These are phyloP conservation scores for Acheta domesticus DNA, from an alignment of 2,888 invertebrate species.

Conservation along the genomic window DNA sequence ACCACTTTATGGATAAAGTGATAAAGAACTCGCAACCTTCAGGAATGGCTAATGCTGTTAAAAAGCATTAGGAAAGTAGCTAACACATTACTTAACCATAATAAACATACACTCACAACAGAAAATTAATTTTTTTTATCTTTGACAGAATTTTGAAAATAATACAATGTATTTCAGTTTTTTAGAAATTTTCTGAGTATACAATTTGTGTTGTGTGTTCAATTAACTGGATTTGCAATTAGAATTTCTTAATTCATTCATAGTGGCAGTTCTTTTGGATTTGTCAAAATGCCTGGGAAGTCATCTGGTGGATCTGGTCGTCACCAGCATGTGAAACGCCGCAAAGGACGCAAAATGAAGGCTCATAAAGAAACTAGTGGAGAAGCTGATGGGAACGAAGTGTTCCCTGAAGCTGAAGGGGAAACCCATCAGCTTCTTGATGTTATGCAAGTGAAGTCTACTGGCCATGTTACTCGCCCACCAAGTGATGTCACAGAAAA, in stretches of 20 bases:
- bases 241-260: not conserved
- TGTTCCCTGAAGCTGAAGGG: slow-evolving; percentile 25
- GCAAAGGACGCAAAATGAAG: slow-evolving; percentile 30
- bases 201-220: too few species aligned
- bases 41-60: too few species aligned
- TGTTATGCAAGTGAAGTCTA: not conserved
- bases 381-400: slow-evolving; percentile 25
- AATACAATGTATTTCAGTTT: too few species aligned
- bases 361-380: slow-evolving; percentile 21
- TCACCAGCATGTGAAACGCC: slow-evolving; percentile 28
- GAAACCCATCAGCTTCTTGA: slow-evolving; percentile 31
- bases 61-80: too few species aligned
- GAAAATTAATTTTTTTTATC: too few species aligned
- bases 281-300: slow-evolving; percentile 33
- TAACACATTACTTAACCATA: too few species aligned
- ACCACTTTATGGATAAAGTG: too few species aligned
- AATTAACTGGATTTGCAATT: too few species aligned
- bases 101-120: too few species aligned
- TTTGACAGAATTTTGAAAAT: too few species aligned
- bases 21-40: too few species aligned
- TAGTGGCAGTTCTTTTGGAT: not conserved
- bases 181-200: too few species aligned
- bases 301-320: slow-evolving; percentile 31
- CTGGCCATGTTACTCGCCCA: not conserved
- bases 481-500: slow-evolving; percentile 29